Conservation (phyloP, 2,113 vertebrate species). For the Todiramphus chloris region DNA sequence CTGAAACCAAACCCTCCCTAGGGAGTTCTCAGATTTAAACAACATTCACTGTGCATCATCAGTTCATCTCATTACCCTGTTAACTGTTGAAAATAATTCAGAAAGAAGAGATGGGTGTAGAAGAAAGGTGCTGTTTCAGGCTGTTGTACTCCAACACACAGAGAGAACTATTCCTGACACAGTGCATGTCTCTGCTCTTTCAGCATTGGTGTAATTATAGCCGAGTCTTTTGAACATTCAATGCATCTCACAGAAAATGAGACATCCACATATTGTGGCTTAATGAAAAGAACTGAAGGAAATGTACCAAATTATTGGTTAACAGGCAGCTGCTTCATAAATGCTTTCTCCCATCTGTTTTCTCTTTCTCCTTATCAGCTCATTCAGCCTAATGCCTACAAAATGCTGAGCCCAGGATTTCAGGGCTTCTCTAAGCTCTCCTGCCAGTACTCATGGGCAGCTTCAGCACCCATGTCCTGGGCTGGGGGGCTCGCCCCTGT, state of each 20-base stretch:
- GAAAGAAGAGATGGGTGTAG: neutral
- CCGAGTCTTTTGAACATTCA: slow-evolving; percentile 21
- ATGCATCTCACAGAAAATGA: slow-evolving; percentile 43
- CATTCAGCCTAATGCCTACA: neutral
- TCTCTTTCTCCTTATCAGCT: neutral
- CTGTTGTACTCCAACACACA: neutral
- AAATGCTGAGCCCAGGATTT: slow-evolving; percentile 33
- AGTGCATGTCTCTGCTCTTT: neutral
- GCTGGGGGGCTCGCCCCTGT: neutral
- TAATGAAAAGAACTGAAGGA: slow-evolving; percentile 61
- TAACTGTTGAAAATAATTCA: neutral
- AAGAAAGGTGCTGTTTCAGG: neutral
- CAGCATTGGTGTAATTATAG: slow-evolving; percentile 34
- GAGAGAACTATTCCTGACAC: neutral
- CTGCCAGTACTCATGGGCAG: neutral
- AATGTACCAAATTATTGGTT: slow-evolving; percentile 28
- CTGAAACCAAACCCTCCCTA: neutral
- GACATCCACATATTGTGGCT: slow-evolving; percentile 44
- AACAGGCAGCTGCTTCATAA: slow-evolving; percentile 51
- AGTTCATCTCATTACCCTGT: neutral
- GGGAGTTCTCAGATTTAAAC: neutral
- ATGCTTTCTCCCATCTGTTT: slow-evolving; percentile 44
- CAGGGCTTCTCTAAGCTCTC: neutral
- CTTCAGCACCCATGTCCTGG: neutral
- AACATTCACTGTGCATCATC: neutral